Conservation (phyloP, 2,888 invertebrate species). For the Aplocera efformata region DNA sequence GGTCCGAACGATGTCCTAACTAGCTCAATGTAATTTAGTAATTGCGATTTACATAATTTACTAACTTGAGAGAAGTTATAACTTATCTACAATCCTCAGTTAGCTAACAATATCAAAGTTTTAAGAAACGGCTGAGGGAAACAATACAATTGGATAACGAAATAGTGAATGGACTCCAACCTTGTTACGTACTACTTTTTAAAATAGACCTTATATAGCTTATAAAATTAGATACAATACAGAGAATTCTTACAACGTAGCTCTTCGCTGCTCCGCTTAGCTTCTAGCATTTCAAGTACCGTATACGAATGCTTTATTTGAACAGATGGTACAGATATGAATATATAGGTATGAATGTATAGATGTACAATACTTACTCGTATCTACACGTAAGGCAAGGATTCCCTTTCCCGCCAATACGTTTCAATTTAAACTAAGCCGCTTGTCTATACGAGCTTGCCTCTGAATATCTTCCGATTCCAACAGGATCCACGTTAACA, state of each 20-base stretch:
- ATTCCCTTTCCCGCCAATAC: conserved; percentile 67
- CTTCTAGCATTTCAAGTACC: conserved; percentile 24
- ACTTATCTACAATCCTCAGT: background rate
- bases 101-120: too few relatives aligned
- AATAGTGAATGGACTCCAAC: background rate
- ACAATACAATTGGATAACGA: background rate
- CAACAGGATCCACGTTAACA: conserved; percentile 52
- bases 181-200: background rate
- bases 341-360: too few relatives aligned
- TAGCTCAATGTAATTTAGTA: background rate
- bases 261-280: conserved; percentile 25
- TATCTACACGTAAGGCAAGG: conserved; percentile 54
- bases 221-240: conserved; percentile 16
- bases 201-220: conserved; percentile 3
- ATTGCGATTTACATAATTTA: background rate
- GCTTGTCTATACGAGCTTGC: conserved; percentile 69
- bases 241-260: conserved; percentile 18
- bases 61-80: too few relatives aligned
- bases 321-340: conserved; percentile 53
- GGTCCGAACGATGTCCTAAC: too few relatives aligned
- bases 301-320: conserved; percentile 41
- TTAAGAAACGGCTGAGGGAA: background rate
- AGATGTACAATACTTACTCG: conserved; percentile 34
- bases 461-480: conserved; percentile 59
- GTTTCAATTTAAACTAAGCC: conserved; percentile 78